Conservation (phyloP, 2,113 vertebrate genomes). For the Gallinago jamesoni region DNA sequence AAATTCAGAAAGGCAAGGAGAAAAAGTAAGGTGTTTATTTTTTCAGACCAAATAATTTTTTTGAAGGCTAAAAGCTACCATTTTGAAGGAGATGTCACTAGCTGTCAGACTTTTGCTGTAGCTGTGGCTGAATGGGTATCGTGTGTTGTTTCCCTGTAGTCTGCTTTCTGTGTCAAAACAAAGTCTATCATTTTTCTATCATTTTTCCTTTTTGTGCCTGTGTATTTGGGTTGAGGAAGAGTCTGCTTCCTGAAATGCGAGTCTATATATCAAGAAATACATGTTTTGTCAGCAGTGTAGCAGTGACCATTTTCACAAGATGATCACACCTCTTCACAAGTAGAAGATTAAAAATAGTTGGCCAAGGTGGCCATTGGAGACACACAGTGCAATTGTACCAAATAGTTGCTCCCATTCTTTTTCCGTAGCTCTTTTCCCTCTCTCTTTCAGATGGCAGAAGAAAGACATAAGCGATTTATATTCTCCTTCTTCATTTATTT, state of each 20-base stretch:
- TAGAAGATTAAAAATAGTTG: neutral
- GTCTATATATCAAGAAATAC: neutral
- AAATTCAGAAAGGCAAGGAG: slow-evolving; percentile 87
- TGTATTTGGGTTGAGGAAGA: neutral
- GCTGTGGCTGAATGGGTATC: neutral
- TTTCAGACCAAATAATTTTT: neutral
- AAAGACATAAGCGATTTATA: neutral
- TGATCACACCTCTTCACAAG: neutral
- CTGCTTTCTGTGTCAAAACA: neutral
- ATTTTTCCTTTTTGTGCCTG: neutral
- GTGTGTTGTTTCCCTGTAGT: neutral
- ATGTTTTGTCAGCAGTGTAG: neutral
- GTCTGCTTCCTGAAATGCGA: neutral
- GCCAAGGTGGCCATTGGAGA: neutral
- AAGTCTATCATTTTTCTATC: neutral
- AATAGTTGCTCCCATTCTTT: neutral
- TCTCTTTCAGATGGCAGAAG: neutral
- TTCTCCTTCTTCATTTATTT: neutral
- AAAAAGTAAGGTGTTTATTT: slow-evolving; percentile 82
- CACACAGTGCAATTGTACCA: neutral
- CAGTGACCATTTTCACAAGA: neutral
- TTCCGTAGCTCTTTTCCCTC: neutral
- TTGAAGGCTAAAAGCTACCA: neutral
- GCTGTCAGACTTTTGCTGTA: neutral
- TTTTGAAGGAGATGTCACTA: neutral